A percentile compares a stretch with the other conserved stretches of the same genome.
These are phyloP conservation scores for Chloebia gouldiae DNA, from an alignment of 2,113 vertebrate genomes.

Conservation along the genomic window DNA sequence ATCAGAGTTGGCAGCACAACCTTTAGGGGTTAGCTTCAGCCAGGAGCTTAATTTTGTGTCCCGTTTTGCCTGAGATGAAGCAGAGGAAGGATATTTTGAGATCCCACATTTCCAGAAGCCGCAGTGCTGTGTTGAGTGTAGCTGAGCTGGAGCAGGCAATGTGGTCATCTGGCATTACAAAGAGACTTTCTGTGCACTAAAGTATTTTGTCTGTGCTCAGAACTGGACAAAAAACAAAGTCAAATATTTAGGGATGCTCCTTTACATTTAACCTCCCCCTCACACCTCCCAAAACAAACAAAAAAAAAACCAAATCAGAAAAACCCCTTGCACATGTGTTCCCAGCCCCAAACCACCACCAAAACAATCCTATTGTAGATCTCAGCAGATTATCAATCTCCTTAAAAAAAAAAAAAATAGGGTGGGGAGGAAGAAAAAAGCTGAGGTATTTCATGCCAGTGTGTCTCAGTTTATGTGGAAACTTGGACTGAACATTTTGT, in stretches of 20 bases:
- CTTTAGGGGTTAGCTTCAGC: background rate
- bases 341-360: fast-evolving
- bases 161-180: background rate
- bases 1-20: background rate
- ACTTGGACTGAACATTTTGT: background rate
- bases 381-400: background rate
- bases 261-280: background rate
- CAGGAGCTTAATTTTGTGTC: background rate
- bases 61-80: background rate
- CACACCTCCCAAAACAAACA: background rate
- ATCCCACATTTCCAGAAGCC: background rate
- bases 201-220: background rate
- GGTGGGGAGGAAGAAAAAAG: background rate
- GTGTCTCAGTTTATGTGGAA: background rate
- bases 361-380: background rate
- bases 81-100: background rate
- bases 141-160: background rate
- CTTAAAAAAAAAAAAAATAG: background rate
- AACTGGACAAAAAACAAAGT: background rate
- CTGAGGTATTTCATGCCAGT: background rate
- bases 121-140: background rate
- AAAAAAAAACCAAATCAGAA: background rate
- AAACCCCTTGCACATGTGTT: fast-evolving
- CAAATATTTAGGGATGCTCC: background rate
- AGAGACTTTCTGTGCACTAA: background rate